Percentiles rank a stretch among this genome's conserved stretches.
Evolutionary conservation across 2,888 invertebrate genomes (phyloP).

Genomic region (Diadegma fenestrale): DNA sequence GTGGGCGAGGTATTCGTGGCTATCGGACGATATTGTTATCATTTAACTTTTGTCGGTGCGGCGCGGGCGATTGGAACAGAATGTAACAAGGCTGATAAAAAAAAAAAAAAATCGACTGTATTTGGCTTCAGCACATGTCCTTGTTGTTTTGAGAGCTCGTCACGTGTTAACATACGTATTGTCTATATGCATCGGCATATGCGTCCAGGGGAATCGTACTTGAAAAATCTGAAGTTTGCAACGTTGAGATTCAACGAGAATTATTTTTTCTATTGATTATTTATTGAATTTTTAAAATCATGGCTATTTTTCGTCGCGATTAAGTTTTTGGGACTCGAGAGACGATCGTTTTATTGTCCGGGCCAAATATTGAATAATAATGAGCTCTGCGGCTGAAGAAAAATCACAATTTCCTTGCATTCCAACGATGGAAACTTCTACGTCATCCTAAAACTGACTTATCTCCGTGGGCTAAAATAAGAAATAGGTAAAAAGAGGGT

Average conservation of each 20-base stretch:
- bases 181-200: neutral
- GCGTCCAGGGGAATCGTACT: neutral
- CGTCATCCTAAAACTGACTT: neutral
- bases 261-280: no score
- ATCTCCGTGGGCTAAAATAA: constrained; percentile 14
- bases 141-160: neutral
- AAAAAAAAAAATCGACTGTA: neutral
- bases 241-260: no score
- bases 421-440: no score
- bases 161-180: neutral
- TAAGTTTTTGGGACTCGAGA: no score
- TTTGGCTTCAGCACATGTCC: neutral
- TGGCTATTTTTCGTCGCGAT: no score
- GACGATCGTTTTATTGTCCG: no score
- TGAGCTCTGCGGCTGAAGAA: no score
- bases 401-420: no score
- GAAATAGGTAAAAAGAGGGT: constrained; percentile 11
- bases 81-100: neutral
- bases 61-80: constrained; percentile 5
- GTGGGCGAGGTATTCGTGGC: neutral
- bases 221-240: no score
- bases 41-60: constrained; percentile 7
- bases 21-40: constrained; percentile 15
- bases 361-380: no score
- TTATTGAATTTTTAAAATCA: no score